Evolutionary conservation across 2,797 vertebrate species (phyloP).

Genomic region (Myotis planiceps): DNA sequence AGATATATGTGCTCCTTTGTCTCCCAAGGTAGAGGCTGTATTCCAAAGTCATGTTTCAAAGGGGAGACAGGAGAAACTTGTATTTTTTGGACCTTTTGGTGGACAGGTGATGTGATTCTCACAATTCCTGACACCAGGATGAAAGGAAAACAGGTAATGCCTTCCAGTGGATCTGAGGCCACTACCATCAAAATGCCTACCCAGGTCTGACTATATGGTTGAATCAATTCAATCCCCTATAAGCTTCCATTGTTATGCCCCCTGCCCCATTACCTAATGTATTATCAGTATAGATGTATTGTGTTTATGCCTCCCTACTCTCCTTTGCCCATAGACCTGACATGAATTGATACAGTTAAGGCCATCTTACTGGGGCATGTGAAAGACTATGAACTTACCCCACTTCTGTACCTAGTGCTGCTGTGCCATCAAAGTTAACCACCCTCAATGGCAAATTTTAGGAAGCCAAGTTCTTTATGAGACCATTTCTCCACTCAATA

Average conservation of each 20-base stretch:
- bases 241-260: background rate
- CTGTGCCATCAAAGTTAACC: background rate
- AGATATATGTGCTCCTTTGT: background rate
- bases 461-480: background rate
- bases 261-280: background rate
- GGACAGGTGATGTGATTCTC: background rate
- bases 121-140: background rate
- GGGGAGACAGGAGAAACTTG: background rate
- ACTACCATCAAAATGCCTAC: background rate
- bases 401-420: background rate
- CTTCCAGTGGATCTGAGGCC: background rate
- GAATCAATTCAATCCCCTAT: background rate
- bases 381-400: background rate
- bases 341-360: background rate
- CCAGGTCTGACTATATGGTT: background rate
- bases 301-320: background rate
- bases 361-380: background rate
- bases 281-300: background rate
- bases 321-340: background rate
- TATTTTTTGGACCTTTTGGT: background rate
- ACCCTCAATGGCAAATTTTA: background rate
- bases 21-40: background rate
- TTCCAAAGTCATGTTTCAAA: background rate
- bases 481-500: background rate
- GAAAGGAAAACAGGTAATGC: background rate